phyloP scores from a whole-genome alignment of 2,888 invertebrate species.

The Bimastos eiseni region DNA sequence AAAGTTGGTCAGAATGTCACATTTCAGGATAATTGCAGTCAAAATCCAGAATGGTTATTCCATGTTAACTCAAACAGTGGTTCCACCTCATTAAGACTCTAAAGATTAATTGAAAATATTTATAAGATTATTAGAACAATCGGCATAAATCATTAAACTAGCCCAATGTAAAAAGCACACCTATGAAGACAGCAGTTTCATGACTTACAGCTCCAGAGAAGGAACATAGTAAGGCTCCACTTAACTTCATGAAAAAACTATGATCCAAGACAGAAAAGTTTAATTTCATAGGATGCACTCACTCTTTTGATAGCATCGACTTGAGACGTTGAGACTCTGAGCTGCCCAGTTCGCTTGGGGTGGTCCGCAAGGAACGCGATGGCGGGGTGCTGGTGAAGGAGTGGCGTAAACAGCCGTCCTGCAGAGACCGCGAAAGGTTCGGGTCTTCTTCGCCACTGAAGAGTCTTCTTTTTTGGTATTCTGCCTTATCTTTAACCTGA shows the following conservation, averaged over 20 bases:
- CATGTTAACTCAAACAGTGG: no score
- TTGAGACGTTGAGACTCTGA: background rate
- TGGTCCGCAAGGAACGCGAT: background rate
- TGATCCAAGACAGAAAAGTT: background rate
- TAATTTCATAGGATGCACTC: background rate
- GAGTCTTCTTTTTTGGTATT: background rate
- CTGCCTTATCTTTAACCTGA: background rate
- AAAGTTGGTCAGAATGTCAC: no score
- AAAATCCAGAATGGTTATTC: no score
- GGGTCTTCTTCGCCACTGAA: background rate
- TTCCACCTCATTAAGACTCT: no score
- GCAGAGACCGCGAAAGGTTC: background rate
- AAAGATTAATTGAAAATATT: no score
- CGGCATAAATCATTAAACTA: no score
- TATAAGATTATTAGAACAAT: no score
- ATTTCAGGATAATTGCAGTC: no score
- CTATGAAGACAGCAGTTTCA: background rate
- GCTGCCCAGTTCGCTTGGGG: conserved; percentile 9
- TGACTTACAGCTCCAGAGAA: background rate
- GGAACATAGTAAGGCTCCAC: no score
- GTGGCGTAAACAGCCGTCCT: background rate
- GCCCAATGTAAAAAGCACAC: no score
- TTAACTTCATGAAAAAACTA: no score
- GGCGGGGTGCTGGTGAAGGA: background rate
- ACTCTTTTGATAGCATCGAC: background rate